phyloP scores from a whole-genome alignment of 2,797 vertebrate species.

The Sebastes nivosus region DNA sequence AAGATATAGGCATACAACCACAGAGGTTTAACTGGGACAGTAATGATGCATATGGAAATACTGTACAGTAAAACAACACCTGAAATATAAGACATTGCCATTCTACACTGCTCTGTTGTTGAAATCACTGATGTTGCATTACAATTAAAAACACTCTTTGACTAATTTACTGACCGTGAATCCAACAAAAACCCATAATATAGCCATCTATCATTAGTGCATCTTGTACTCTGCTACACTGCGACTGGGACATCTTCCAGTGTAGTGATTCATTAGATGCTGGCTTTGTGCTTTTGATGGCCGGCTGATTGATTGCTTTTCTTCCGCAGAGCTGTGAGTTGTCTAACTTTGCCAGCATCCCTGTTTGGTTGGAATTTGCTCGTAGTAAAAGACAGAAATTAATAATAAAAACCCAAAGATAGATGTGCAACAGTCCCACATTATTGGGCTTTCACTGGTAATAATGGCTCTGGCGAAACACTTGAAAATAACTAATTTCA shows the following conservation, averaged over 20 bases:
- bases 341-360: constrained; percentile 34
- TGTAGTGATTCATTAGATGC: constrained; percentile 51
- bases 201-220: constrained; percentile 52
- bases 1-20: not conserved
- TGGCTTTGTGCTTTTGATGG: constrained; percentile 47
- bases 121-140: not conserved
- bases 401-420: not conserved
- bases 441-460: not conserved
- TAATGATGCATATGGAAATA: not conserved
- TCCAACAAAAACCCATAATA: constrained; percentile 4
- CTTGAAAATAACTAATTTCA: constrained; percentile 32
- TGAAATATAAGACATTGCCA: not conserved
- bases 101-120: not conserved
- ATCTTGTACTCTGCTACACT: constrained; percentile 38
- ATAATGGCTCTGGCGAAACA: constrained; percentile 19
- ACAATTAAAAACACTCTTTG: not conserved
- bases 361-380: constrained; percentile 15
- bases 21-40: not conserved
- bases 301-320: constrained; percentile 54
- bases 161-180: constrained; percentile 27
- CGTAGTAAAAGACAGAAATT: not conserved
- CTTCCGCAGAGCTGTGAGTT: constrained; percentile 30
- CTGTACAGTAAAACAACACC: not conserved
- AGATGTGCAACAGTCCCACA: constrained; percentile 4
- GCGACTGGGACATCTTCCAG: constrained; percentile 57